phyloP scores from a whole-genome alignment of 2,113 vertebrate genomes.

The Xenopus borealis region DNA sequence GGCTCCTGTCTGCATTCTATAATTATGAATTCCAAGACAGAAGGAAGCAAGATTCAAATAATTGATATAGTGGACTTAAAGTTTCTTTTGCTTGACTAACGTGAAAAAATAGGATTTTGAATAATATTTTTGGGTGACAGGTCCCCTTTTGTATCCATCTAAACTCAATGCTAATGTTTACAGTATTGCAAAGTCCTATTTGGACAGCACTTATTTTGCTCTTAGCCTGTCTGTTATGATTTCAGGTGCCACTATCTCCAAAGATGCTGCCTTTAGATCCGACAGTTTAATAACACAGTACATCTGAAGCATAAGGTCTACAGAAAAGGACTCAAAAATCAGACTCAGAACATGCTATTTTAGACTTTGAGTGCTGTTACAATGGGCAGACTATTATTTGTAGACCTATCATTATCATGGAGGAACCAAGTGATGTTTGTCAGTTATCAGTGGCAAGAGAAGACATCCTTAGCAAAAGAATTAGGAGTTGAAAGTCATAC shows the following conservation, averaged over 20 bases:
- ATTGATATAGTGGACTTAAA: too few relatives aligned
- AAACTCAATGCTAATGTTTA: conserved; percentile 7
- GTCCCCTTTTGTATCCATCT: conserved; percentile 8
- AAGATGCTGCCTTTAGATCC: conserved; percentile 30
- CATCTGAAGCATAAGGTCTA: conserved; percentile 48
- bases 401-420: conserved; percentile 51
- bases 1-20: too few relatives aligned
- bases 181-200: conserved; percentile 4
- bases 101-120: too few relatives aligned
- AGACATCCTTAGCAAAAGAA: conserved; percentile 21
- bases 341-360: conserved; percentile 47
- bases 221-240: conserved; percentile 28
- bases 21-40: too few relatives aligned
- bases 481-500: conserved; percentile 3
- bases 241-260: conserved; percentile 33
- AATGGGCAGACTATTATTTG: conserved; percentile 49
- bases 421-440: conserved; percentile 45
- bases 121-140: too few relatives aligned
- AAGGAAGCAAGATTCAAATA: too few relatives aligned
- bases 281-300: conserved; percentile 39
- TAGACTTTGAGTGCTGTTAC: conserved; percentile 48
- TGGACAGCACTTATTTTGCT: conserved; percentile 27
- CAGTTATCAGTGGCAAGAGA: conserved; percentile 53
- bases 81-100: too few relatives aligned
- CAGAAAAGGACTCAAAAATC: conserved; percentile 54